These are phyloP conservation scores for Bufotes viridis DNA, from an alignment of 2,797 vertebrate species.

Conservation along the genomic window DNA sequence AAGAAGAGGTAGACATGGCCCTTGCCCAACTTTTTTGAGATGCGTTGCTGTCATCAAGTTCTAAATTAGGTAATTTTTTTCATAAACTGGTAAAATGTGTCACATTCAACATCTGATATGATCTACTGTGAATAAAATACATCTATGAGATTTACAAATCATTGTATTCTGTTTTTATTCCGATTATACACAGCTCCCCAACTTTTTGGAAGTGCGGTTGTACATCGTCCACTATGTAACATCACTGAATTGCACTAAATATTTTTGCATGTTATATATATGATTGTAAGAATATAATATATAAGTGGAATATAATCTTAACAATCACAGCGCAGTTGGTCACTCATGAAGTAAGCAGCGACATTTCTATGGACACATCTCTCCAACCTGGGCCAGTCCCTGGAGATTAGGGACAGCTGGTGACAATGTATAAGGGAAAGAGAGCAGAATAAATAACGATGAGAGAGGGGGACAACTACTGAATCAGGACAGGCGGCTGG, in stretches of 20 bases:
- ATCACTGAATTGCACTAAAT: not conserved
- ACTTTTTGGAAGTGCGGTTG: too few relatives aligned
- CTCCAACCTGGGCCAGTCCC: not conserved
- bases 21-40: too few relatives aligned
- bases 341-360: not conserved
- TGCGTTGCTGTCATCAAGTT: too few relatives aligned
- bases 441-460: constrained; percentile 6
- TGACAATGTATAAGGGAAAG: not conserved
- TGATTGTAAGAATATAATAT: not conserved
- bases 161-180: too few relatives aligned
- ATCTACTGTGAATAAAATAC: too few relatives aligned
- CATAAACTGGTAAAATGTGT: too few relatives aligned
- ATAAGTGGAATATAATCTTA: not conserved
- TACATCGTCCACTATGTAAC: too few relatives aligned
- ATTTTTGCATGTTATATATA: not conserved
- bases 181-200: too few relatives aligned
- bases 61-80: too few relatives aligned
- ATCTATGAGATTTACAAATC: too few relatives aligned
- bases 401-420: constrained; percentile 19
- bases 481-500: constrained; percentile 8
- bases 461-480: not conserved
- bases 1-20: too few relatives aligned
- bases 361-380: not conserved
- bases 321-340: not conserved
- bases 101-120: too few relatives aligned